Conservation (phyloP, 2,888 invertebrate genomes). For the Sisyra terminalis region DNA sequence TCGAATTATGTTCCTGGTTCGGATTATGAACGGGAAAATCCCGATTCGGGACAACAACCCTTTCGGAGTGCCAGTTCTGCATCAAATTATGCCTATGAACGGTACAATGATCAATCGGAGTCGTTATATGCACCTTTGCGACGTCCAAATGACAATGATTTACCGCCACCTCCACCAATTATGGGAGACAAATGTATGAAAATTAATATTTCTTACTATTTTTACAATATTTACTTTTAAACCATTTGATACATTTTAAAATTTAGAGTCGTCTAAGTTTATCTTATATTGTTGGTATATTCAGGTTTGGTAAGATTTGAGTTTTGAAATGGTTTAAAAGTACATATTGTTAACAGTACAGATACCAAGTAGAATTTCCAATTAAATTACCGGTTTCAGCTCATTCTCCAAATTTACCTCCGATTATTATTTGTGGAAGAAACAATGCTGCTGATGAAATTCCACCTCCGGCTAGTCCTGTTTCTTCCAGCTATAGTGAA, state of each 20-base stretch:
- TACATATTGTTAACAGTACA: too few species aligned
- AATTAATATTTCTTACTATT: too few species aligned
- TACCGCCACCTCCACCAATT: constrained; percentile 24
- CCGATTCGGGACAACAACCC: neutral
- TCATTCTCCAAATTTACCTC: constrained; percentile 7
- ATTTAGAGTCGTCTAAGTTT: too few species aligned
- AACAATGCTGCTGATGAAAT: constrained; percentile 37
- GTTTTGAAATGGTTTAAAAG: too few species aligned
- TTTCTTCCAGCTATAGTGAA: constrained; percentile 82
- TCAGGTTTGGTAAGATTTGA: too few species aligned
- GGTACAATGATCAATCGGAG: constrained; percentile 4
- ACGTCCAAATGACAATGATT: constrained; percentile 19
- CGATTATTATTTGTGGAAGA: constrained; percentile 6
- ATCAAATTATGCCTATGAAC: constrained; percentile 6
- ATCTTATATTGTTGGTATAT: too few species aligned
- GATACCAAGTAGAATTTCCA: neutral
- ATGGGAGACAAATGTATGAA: constrained; percentile 3
- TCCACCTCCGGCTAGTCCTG: constrained; percentile 73
- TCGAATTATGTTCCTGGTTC: neutral
- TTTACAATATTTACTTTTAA: too few species aligned
- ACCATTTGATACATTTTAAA: too few species aligned
- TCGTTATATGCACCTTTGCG: constrained; percentile 7
- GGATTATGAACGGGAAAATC: neutral
- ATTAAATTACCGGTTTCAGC: neutral
- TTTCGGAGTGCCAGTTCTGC: constrained; percentile 4